Base-by-base conservation (phyloP, 2,113 vertebrate species). In the Cariama cristata region DNA sequence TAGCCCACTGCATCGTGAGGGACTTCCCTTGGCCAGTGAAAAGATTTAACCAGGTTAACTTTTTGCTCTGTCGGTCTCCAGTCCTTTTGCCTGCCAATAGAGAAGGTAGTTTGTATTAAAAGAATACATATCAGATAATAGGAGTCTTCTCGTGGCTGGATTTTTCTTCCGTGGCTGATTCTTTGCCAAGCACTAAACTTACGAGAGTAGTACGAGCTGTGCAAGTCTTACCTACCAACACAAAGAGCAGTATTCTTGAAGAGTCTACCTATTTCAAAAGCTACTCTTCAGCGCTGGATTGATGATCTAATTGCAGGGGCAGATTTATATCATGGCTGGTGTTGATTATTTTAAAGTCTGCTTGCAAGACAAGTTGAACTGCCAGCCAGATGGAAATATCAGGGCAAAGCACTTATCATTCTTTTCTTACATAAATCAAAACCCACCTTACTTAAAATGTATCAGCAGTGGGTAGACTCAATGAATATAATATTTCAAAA, bases 261-360 rank as follows among this genome's bases (percentile, higher is more conserved):
- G 86, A 94, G 52, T 4, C 32, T 89, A 42, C 69, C 74, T 87
- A 30, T 58, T 92, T 80, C 72, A 35, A 63, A 91, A 50, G 66
- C 81, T 92, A 7, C 79, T 82, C 72, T 68, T 91, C 55, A 72
- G 66, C 6, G 0, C 76, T 4, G 12, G 21, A 64, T 35, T 82
- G 80, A 72, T 95, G 87, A 72, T 91, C 58, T 62, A 81, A 84
- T 81, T 92, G 71, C 58, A 90, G 91, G 75, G 42, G 30, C 67
- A 93, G 64, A 49, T 83, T 59, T 74, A 84, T 94, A 35, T 77
- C 42, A 1, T 83, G 77, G 40, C 73, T 90, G 62, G 62, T 49
- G 92, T 92, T 88, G 91, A 91, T 92, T 95, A 53, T 96, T 45
- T 27, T 59, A 33, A 79, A 90, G 56, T 21, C 81, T 91, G 74